Evolutionary conservation across 2,113 vertebrate genomes (phyloP), one percentile per base, ranked within the genome.

Genomic region (Clupea harengus): DNA sequence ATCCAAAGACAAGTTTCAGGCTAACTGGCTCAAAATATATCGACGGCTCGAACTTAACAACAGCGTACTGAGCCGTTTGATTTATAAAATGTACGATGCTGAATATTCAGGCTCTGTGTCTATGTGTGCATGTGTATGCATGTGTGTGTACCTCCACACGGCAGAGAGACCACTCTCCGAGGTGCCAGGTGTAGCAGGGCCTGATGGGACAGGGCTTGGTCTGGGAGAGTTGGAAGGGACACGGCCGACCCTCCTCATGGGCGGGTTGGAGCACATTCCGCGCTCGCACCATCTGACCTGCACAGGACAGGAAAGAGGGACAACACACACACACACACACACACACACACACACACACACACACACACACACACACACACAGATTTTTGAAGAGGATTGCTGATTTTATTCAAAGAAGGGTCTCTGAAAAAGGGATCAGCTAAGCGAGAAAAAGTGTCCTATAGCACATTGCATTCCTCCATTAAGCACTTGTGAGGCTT

Each of bases 111-210:
- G 3, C 15, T 18, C 1, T 28, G 10, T 28, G n/a, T 72, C 8
- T 11, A 18, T 28, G n/a, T 72, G 28, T 13, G 10, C 15, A 18
- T 78, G 10, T 78, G 25, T 11, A 28, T 78, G 72, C 6, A 32
- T 78, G 25, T 78, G 72, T 25, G 57, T 9, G 17, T 97, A 99
- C 98, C 97, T 98, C 95, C 50, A 98, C 52, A 25, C 80, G 91
- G 92, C 98, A 99, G 32, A 91, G 45, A 3, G 96, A 97, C 98
- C 98, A 99, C 1, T 95, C 95, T 6, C 97, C 95, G 47, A 98
- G 94, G 50, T 94, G 87, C 98, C 98, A 99, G 86, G 89, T 94
- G 88, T 98, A 98, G 94, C 98, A 99, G 67, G 98, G 98, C 75
- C 88, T 96, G 89, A 96, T 91, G 0, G 96, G 96, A 93, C 98